These are phyloP conservation scores for Clarias macrocephalus DNA, from an alignment of 2,113 vertebrate species.

Conservation along the genomic window DNA sequence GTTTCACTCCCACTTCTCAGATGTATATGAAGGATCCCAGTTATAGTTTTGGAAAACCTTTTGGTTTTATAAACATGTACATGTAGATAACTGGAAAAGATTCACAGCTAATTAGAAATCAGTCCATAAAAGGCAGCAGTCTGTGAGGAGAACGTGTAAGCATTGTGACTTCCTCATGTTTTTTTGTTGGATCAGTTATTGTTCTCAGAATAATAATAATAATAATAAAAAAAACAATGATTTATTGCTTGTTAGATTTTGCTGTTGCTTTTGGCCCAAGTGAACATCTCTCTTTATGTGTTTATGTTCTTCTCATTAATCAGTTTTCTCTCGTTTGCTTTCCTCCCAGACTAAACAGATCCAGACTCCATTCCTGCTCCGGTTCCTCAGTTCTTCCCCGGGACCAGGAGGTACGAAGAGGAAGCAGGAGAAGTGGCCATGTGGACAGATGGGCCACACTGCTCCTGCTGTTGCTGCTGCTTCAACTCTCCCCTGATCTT, in stretches of 20 bases:
- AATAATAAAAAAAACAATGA: not conserved
- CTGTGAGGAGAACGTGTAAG: not conserved
- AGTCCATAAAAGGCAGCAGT: constrained; percentile 34
- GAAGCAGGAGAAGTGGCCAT: constrained; percentile 54
- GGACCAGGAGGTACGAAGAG: constrained; percentile 57
- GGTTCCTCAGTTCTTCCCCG: constrained; percentile 32
- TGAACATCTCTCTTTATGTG: constrained; percentile 31
- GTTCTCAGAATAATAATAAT: not conserved
- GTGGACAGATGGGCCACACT: constrained; percentile 69
- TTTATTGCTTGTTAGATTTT: constrained; percentile 45
- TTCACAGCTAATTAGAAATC: not conserved
- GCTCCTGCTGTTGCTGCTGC: constrained; percentile 58
- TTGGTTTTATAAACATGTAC: not conserved
- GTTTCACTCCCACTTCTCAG: constrained; percentile 38
- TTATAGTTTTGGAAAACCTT: not conserved
- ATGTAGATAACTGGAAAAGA: constrained; percentile 10
- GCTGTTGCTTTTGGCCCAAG: constrained; percentile 25
- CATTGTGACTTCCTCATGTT: not conserved
- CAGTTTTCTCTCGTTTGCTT: constrained; percentile 43
- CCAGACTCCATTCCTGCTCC: constrained; percentile 19
- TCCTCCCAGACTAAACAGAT: constrained; percentile 49
- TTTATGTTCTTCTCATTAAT: constrained; percentile 47
- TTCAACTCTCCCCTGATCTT: constrained; percentile 60
- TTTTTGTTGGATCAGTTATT: constrained; percentile 7
- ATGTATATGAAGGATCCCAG: constrained; percentile 47